A percentile compares a stretch with the other conserved stretches of the same genome.
Conservation (phyloP, 2,797 vertebrate species). For the Tenualosa thibaudeaui region DNA sequence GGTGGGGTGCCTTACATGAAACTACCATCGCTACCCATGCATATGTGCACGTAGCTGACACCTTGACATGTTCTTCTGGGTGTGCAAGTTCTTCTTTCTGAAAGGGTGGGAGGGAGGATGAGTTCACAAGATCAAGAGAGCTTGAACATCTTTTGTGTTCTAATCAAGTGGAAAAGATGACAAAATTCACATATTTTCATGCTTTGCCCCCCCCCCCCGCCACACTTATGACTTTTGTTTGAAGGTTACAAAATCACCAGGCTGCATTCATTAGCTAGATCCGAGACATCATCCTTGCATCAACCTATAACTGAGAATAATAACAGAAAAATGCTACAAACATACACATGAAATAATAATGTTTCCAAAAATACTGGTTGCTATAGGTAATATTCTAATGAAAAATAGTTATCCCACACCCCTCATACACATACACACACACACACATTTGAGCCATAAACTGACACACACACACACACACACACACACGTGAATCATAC, state of each 20-base stretch:
- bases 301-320: not conserved
- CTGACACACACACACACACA: not conserved
- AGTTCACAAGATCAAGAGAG: not conserved
- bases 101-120: not conserved
- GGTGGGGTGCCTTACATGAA: not conserved
- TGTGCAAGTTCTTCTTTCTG: not conserved
- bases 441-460: no score
- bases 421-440: not conserved
- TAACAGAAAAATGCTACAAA: no score
- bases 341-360: no score
- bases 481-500: slow-evolving; percentile 44
- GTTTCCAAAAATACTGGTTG: not conserved
- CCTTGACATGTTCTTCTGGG: not conserved
- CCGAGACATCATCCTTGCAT: not conserved
- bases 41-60: not conserved
- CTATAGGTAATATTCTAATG: not conserved
- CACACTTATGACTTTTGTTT: not conserved
- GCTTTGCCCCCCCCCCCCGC: not conserved
- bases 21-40: not conserved
- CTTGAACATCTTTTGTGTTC: not conserved
- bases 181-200: not conserved
- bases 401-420: not conserved
- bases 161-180: not conserved
- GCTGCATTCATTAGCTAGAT: not conserved
- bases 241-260: not conserved